Evolutionary conservation across 2,888 invertebrate genomes (phyloP).

Genomic region (Piscicola geometra): DNA sequence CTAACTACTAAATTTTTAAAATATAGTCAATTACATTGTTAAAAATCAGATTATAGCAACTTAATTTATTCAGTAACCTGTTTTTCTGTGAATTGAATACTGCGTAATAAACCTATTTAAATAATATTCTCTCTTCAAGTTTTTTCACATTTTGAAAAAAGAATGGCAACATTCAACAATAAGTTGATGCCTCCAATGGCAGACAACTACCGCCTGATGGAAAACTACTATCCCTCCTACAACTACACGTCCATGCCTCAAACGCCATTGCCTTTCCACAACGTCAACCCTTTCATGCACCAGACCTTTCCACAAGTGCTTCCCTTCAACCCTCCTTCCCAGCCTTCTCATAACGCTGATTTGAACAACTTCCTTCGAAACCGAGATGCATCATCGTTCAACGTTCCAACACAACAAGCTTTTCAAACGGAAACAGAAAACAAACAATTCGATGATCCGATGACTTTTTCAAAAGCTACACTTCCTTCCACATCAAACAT

Average conservation of each 20-base stretch:
- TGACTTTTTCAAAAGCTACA: not conserved
- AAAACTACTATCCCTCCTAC: not conserved
- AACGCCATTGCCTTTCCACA: not conserved
- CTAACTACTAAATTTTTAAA: too few relatives aligned
- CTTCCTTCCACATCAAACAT: not conserved
- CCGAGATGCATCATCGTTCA: not conserved
- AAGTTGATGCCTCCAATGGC: not conserved
- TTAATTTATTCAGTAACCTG: too few relatives aligned
- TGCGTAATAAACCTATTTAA: too few relatives aligned
- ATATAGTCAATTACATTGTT: too few relatives aligned
- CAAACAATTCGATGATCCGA: not conserved
- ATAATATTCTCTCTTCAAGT: too few relatives aligned
- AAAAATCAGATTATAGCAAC: too few relatives aligned
- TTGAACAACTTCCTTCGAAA: not conserved
- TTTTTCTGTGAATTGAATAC: too few relatives aligned
- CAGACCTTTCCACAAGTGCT: not conserved
- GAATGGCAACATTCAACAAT: not conserved
- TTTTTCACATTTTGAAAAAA: not conserved
- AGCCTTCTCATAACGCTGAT: not conserved
- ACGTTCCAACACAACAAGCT: not conserved
- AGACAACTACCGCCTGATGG: constrained; percentile 9
- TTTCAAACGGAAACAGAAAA: not conserved
- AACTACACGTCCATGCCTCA: not conserved
- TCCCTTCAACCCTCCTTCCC: not conserved
- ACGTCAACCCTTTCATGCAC: not conserved